Conservation (phyloP, 2,797 vertebrate genomes). For the Phrynocephalus guinanensis region DNA sequence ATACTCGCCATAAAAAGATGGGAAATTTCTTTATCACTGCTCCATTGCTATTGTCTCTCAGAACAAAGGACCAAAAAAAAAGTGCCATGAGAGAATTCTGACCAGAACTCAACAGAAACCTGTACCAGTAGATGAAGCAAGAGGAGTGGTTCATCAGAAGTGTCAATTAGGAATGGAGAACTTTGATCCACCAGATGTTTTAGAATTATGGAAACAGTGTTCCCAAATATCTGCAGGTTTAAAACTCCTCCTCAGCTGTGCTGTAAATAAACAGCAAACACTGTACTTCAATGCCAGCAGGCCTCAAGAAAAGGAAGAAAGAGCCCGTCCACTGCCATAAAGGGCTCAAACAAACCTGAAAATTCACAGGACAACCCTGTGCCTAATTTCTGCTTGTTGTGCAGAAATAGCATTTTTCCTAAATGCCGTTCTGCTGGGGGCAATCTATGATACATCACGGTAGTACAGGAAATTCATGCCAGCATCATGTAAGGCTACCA, state of each 20-base stretch:
- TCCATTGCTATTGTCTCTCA: neutral
- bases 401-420: too few relatives aligned
- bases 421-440: neutral
- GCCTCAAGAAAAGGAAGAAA: neutral
- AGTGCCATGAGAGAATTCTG: neutral
- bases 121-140: neutral
- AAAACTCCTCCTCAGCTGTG: neutral
- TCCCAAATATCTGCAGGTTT: neutral
- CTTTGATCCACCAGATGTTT: neutral
- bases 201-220: neutral
- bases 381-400: neutral
- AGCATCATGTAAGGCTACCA: neutral
- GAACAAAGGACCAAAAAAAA: neutral
- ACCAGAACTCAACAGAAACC: neutral
- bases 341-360: too few relatives aligned
- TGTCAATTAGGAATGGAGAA: neutral
- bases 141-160: neutral
- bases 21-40: neutral
- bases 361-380: neutral
- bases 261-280: neutral
- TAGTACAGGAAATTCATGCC: neutral
- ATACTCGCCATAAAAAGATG: neutral
- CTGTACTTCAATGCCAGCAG: neutral
- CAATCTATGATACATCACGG: neutral
- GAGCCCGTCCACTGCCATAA: neutral